A percentile compares a stretch with the other conserved stretches of the same genome.
These are phyloP conservation scores for Porites divaricata DNA, from an alignment of 92 coral and sea anemone genomes.

Conservation along the genomic window DNA sequence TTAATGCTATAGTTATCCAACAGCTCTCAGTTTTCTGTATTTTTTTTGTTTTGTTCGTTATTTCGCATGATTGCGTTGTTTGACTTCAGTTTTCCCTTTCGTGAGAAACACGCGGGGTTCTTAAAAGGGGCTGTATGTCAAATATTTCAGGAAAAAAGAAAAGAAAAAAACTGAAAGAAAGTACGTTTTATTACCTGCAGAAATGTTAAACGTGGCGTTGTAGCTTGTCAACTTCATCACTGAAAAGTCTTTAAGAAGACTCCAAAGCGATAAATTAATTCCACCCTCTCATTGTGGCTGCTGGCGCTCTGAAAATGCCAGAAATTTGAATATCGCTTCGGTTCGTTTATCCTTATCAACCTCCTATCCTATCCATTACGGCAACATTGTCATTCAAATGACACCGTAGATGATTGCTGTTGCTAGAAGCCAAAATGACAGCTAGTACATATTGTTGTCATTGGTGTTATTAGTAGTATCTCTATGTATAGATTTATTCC, in stretches of 20 bases:
- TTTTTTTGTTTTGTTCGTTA: constrained; percentile 7
- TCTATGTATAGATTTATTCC: neutral
- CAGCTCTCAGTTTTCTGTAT: neutral
- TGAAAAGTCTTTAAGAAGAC: constrained; percentile 1
- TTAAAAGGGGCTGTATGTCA: neutral
- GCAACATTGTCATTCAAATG: constrained; percentile 39
- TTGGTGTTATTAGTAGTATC: neutral
- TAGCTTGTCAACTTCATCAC: neutral
- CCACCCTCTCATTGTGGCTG: constrained; percentile 23
- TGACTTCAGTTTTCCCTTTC: neutral
- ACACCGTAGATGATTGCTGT: constrained; percentile 7
- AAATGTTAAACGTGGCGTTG: neutral
- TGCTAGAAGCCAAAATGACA: constrained; percentile 16
- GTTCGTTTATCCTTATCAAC: constrained; percentile 30
- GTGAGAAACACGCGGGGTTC: too few species aligned
- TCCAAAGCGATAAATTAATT: neutral
- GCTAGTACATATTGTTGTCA: neutral
- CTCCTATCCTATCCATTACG: constrained; percentile 26
- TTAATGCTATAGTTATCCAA: constrained; percentile 11
- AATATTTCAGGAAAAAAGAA: neutral
- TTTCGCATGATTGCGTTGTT: neutral
- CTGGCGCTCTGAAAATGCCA: constrained; percentile 19
- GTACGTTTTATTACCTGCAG: neutral
- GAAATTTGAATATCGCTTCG: constrained; percentile 36
- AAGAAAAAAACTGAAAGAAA: too few species aligned